Conservation (phyloP, 2,797 vertebrate species). For the Mus minutoides region DNA sequence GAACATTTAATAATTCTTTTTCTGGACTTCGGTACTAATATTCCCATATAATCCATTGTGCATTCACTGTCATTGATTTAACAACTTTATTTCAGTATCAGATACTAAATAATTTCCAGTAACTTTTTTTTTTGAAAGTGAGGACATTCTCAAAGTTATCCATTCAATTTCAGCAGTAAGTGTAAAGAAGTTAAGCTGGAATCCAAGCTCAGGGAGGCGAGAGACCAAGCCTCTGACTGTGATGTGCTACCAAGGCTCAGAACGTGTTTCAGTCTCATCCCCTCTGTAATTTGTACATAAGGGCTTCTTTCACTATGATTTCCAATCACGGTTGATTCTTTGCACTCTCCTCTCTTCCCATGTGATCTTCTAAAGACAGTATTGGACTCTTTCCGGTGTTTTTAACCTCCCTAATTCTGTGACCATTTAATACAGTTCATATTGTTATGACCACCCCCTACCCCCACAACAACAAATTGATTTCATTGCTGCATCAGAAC, state of each 20-base stretch:
- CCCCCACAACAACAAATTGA: not conserved
- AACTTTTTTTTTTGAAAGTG: not conserved
- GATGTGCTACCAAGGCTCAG: not conserved
- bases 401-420: not conserved
- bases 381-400: not conserved
- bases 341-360: not conserved
- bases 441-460: not conserved
- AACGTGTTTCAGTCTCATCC: not conserved
- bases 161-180: not conserved
- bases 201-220: not conserved
- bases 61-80: not conserved
- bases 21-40: not conserved
- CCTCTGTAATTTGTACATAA: not conserved
- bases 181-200: not conserved
- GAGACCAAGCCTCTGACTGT: fast-evolving
- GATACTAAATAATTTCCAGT: not conserved
- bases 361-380: not conserved
- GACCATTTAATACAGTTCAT: not conserved
- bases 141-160: not conserved
- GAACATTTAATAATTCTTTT: not conserved
- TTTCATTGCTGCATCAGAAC: not conserved
- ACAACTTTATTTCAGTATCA: not conserved
- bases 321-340: not conserved
- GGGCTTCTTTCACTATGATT: not conserved
- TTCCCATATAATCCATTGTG: not conserved